Evolutionary conservation across 2,888 invertebrate species (phyloP).

Genomic region (Drosophila nr. medialis): DNA sequence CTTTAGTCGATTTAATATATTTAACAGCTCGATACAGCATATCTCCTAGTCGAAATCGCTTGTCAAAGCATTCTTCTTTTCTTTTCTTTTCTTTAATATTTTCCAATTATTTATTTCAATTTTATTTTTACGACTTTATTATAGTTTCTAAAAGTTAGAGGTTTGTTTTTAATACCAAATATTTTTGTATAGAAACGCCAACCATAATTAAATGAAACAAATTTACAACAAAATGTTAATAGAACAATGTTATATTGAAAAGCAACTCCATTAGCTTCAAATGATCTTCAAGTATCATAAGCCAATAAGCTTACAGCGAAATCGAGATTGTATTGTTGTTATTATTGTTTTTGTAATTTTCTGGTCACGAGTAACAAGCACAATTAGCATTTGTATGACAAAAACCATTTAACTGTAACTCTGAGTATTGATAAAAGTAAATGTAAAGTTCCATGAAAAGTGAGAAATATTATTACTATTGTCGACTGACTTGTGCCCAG

Average conservation of each 20-base stretch:
- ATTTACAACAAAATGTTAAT: neutral
- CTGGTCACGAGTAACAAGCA: constrained; percentile 20
- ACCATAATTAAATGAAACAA: neutral
- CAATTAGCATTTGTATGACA: constrained; percentile 17
- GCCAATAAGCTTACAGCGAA: neutral
- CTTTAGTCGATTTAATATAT: neutral
- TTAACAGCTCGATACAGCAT: neutral
- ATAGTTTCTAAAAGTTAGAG: neutral
- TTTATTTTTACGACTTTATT: neutral
- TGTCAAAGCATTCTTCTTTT: neutral
- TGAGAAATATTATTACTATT: neutral
- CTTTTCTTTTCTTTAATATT: neutral
- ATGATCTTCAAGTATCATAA: neutral
- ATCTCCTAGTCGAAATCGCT: neutral
- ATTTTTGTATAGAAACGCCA: neutral
- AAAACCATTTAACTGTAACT: neutral
- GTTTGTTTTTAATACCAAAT: neutral
- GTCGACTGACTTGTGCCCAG: neutral
- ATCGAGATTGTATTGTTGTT: neutral
- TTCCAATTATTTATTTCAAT: neutral
- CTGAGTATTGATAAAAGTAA: neutral
- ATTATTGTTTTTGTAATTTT: neutral
- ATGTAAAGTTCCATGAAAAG: neutral
- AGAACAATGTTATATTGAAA: neutral
- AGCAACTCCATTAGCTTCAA: neutral